A percentile compares a stretch with the other conserved stretches of the same genome.
These are phyloP conservation scores for Corythornis madagascariensis DNA, from an alignment of 2,113 vertebrate genomes.

Conservation along the genomic window DNA sequence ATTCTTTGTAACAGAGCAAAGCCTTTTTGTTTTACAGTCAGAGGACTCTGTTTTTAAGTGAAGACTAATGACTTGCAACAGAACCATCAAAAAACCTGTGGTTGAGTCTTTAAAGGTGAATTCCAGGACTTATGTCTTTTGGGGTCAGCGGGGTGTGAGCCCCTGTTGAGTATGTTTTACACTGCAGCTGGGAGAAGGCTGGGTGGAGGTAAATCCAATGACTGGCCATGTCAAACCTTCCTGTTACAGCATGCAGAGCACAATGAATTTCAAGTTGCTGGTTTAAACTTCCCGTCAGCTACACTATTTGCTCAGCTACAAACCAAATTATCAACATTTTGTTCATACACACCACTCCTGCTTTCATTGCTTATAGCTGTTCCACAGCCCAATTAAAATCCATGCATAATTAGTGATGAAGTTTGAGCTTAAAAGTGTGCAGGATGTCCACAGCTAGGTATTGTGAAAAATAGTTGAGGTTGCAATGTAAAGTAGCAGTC, in stretches of 20 bases:
- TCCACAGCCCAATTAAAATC: background rate
- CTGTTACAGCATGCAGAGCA: background rate
- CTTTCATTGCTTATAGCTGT: background rate
- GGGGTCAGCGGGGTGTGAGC: background rate
- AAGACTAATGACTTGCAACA: background rate
- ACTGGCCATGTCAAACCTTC: background rate
- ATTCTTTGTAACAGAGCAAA: background rate
- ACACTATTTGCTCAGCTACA: background rate
- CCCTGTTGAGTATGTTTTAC: background rate
- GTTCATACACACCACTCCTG: background rate
- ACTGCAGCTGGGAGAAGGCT: background rate
- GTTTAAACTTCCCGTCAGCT: background rate
- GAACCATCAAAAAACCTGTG: background rate
- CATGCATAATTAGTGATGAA: background rate
- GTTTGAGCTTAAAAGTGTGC: background rate
- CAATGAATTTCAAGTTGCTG: background rate
- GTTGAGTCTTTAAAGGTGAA: background rate
- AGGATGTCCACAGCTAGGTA: background rate
- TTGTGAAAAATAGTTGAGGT: background rate
- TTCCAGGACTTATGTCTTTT: background rate
- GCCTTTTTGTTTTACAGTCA: slow-evolving; percentile 13
- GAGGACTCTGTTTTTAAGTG: background rate
- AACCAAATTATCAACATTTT: background rate
- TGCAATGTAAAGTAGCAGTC: background rate
- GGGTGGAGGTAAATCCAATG: background rate